These are phyloP conservation scores for Microtus montanus DNA, from an alignment of 2,113 vertebrate genomes.

Conservation along the genomic window DNA sequence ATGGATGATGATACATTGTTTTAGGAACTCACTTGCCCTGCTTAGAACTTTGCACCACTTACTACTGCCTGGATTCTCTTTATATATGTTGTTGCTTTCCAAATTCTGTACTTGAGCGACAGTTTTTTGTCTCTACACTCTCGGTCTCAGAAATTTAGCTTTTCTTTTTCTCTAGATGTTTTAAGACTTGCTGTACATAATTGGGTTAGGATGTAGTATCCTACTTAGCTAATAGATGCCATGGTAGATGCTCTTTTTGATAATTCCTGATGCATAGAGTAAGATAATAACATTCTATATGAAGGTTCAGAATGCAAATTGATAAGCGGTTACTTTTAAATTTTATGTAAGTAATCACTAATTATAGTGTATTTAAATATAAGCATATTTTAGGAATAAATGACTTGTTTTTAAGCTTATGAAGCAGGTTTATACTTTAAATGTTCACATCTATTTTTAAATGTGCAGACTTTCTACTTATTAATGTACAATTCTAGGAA, in stretches of 20 bases:
- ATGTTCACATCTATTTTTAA: slow-evolving; percentile 45
- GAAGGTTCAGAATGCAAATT: slow-evolving; percentile 27
- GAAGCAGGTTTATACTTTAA: slow-evolving; percentile 31
- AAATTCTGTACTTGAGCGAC: slow-evolving; percentile 29
- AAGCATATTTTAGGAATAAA: slow-evolving; percentile 45
- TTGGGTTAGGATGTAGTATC: slow-evolving; percentile 20
- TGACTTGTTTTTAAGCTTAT: slow-evolving; percentile 22
- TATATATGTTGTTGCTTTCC: slow-evolving; percentile 32
- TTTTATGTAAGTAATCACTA: slow-evolving; percentile 3
- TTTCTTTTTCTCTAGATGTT: slow-evolving; percentile 58
- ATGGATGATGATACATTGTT: background rate
- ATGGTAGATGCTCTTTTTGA: background rate
- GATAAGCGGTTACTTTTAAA: background rate
- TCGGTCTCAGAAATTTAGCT: slow-evolving; percentile 52
- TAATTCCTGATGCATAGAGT: background rate
- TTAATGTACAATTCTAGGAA: slow-evolving; percentile 23
- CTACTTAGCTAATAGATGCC: slow-evolving; percentile 22
- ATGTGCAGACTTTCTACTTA: background rate
- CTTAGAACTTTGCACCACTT: slow-evolving; percentile 56
- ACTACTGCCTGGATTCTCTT: slow-evolving; percentile 46
- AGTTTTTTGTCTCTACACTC: slow-evolving; percentile 57
- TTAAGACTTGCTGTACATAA: slow-evolving; percentile 42
- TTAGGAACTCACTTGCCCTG: slow-evolving; percentile 3
- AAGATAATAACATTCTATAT: background rate
- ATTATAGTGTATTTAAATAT: background rate